A percentile compares a stretch with the other conserved stretches of the same genome.
phyloP scores from a whole-genome alignment of 2,113 vertebrate species.

The Andinoacara biseriatus region DNA sequence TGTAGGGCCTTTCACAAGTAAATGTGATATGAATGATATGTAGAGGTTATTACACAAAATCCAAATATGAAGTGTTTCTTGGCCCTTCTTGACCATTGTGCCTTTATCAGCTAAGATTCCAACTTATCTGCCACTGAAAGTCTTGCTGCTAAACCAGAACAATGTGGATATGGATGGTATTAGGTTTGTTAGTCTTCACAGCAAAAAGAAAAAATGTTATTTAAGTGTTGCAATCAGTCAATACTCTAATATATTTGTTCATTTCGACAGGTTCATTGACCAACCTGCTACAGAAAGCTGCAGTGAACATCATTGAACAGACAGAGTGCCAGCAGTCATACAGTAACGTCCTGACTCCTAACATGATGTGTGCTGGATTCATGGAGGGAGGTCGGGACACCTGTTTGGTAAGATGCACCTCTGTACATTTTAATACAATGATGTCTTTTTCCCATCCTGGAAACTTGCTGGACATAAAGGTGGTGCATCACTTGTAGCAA shows the following conservation, averaged over 20 bases:
- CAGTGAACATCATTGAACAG: conserved; percentile 86
- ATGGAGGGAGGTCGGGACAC: conserved; percentile 89
- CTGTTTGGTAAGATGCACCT: conserved; percentile 86
- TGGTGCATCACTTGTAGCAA: not conserved
- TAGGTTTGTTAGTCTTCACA: not conserved
- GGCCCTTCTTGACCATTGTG: no score
- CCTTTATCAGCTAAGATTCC: not conserved
- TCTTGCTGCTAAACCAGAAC: not conserved
- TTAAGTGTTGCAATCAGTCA: not conserved
- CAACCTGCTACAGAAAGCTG: conserved; percentile 89
- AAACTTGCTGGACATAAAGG: not conserved
- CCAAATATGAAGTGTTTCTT: no score
- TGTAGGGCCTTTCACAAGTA: not conserved
- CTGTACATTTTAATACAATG: not conserved
- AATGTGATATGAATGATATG: not conserved
- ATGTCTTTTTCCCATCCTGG: not conserved
- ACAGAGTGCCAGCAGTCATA: conserved; percentile 87
- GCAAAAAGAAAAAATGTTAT: not conserved
- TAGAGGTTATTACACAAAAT: no score
- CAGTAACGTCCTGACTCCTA: conserved; percentile 84
- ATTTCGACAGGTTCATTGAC: conserved; percentile 82
- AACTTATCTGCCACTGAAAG: not conserved
- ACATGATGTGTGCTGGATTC: conserved; percentile 92
- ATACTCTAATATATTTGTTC: not conserved
- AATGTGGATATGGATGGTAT: not conserved